Evolutionary conservation across 1,140 invertebrate species (phyloP).

Genomic region (Bombus waltoni): DNA sequence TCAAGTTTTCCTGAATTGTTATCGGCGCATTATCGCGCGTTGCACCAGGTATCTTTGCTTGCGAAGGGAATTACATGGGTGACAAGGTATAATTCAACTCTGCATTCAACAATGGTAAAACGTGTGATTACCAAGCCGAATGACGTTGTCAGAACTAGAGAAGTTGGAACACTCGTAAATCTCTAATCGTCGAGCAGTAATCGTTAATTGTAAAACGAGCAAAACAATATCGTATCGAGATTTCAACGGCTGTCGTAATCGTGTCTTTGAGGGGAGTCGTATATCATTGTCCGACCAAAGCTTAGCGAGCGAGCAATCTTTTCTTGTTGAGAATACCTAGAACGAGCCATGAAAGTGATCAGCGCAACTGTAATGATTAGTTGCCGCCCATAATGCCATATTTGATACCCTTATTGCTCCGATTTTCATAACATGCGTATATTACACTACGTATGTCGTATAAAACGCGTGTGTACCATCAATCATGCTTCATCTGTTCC

Average conservation of each 20-base stretch:
- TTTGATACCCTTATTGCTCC: slow-evolving; percentile 34
- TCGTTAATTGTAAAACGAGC: slow-evolving; percentile 1
- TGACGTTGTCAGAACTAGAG: background rate
- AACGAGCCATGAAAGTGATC: slow-evolving; percentile 47
- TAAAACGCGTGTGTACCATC: background rate
- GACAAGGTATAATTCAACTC: background rate
- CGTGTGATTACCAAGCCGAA: background rate
- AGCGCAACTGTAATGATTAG: slow-evolving; percentile 47
- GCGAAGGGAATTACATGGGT: background rate
- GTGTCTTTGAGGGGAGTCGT: slow-evolving; percentile 29
- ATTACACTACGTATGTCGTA: background rate
- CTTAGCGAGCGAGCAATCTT: slow-evolving; percentile 28
- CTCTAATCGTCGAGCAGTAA: slow-evolving; percentile 1
- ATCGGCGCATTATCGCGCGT: background rate
- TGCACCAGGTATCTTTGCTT: background rate
- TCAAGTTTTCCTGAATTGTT: background rate
- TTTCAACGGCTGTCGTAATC: slow-evolving; percentile 41
- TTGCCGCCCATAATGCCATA: slow-evolving; percentile 48
- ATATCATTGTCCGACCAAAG: slow-evolving; percentile 53
- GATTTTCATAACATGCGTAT: slow-evolving; percentile 37
- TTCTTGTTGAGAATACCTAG: slow-evolving; percentile 49
- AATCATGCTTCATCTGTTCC: slow-evolving; percentile 27
- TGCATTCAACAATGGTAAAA: background rate
- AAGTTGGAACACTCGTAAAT: slow-evolving; percentile 8
- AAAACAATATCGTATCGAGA: slow-evolving; percentile 10